These are phyloP conservation scores for Gibbula magus DNA, from an alignment of 2,888 invertebrate species.

Conservation along the genomic window DNA sequence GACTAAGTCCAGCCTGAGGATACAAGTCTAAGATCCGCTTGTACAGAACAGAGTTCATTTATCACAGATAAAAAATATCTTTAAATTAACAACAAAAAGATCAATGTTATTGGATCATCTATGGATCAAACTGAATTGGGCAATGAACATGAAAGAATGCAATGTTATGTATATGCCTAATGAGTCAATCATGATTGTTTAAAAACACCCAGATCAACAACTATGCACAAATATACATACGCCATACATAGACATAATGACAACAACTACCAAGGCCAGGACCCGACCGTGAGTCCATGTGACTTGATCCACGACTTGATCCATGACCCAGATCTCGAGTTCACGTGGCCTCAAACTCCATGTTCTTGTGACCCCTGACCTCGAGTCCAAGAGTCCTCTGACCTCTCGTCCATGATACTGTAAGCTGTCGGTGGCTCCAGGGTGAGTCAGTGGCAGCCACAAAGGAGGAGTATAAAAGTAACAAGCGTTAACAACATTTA, in stretches of 20 bases:
- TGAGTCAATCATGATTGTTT: constrained; percentile 7
- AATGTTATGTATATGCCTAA: background rate
- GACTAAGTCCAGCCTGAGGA: background rate
- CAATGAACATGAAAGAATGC: background rate
- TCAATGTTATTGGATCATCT: background rate
- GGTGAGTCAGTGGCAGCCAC: background rate
- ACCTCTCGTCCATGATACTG: too few relatives aligned
- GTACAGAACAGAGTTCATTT: constrained; percentile 13
- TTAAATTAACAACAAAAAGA: constrained; percentile 11
- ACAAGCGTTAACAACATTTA: constrained; percentile 1
- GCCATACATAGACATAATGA: background rate
- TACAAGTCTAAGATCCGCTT: background rate
- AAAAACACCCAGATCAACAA: constrained; percentile 12
- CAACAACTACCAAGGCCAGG: background rate
- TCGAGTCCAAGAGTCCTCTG: too few relatives aligned
- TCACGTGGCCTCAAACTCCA: too few relatives aligned
- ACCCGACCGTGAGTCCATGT: background rate
- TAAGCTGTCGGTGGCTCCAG: background rate
- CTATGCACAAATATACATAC: constrained; percentile 13
- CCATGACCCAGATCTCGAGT: too few relatives aligned
- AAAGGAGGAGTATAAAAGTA: constrained; percentile 8
- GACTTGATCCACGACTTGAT: background rate
- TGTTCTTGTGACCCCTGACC: too few relatives aligned
- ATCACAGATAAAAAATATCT: constrained; percentile 10
- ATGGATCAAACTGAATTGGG: background rate